Evolutionary conservation across 1,140 invertebrate genomes (phyloP), one percentile per base, ranked within the genome.

Genomic region (Drosophila persimilis): DNA sequence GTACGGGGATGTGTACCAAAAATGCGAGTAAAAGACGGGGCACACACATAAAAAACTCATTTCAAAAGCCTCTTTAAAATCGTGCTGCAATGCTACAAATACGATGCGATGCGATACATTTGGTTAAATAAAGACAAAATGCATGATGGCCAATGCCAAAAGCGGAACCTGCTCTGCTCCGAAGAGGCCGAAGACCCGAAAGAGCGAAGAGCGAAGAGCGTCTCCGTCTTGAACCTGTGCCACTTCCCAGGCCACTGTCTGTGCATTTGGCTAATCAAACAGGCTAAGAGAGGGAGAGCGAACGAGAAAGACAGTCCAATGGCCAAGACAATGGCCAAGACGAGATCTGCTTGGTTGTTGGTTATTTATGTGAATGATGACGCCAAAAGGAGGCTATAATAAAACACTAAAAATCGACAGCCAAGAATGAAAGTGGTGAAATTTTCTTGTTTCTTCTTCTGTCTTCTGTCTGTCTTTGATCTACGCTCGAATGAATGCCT

Each of bases 401-500:
- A 56, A 56, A 56, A 11, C 54, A 77, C 74, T 59, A 76, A 57
- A 78, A 78, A 78, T 78, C 64, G 76, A 76, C 73, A 78, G 67
- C 56, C 74, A 78, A 78, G 76, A 78, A 78, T 78, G 73, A 78
- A 78, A 78, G 76, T 78, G 73, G 76, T 78, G 76, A 78, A 78
- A 78, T 76, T 78, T 73, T 39, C 73, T 76, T 74, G 58, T 70
- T 58, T 72, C 54, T 67, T 60, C 45, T 64, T 58, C 47, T 67
- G 55, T 58, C 44, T 43, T 35, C 8, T 35, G 31, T 9, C 31
- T 35, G 35, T 11, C 24, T 56, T 48, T 57, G 53, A 58, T 45
- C 56, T 20, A 39, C 35, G 47, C 39, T 55, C 47, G 59, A 41
- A 29, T 44, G n/a, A n/a, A 35, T 50, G 44, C 47, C 55, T 22